Evolutionary conservation across 2,888 invertebrate genomes (phyloP).

Genomic region (Atrina japonica): DNA sequence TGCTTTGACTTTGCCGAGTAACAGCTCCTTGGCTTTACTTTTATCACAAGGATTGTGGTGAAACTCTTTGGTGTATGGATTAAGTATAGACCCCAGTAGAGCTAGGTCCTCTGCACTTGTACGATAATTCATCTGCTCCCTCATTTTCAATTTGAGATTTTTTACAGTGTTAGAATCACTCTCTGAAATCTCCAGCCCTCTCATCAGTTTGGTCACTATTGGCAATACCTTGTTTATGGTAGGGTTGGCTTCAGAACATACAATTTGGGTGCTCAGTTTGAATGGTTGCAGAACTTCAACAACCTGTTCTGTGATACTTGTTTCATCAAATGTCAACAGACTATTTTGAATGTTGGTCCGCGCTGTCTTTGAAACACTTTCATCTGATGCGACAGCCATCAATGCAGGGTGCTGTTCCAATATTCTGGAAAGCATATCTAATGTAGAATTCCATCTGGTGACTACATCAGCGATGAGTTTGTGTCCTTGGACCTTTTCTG

Average conservation of each 20-base stretch:
- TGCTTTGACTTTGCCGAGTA: too few relatives aligned
- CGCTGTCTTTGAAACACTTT: neutral
- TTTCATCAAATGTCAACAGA: conserved; percentile 15
- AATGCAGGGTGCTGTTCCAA: conserved; percentile 15
- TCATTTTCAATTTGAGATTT: neutral
- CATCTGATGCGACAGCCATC: conserved; percentile 16
- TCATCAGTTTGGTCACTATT: neutral
- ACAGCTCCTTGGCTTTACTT: conserved; percentile 4
- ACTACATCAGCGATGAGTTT: conserved; percentile 3
- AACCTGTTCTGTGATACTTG: conserved; percentile 4
- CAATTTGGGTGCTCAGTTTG: conserved; percentile 2
- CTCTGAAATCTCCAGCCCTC: neutral
- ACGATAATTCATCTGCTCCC: neutral
- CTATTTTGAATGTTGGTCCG: conserved; percentile 7
- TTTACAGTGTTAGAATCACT: neutral
- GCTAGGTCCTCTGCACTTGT: conserved; percentile 7
- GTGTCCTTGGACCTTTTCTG: neutral
- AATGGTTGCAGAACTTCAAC: conserved; percentile 21
- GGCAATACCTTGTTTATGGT: conserved; percentile 23
- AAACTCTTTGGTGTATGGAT: conserved; percentile 3
- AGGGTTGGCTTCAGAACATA: conserved; percentile 8
- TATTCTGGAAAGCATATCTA: conserved; percentile 9
- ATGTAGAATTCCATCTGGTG: conserved; percentile 20
- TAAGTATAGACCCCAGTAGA: neutral
- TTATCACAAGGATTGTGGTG: neutral